Conservation (phyloP, 2,888 invertebrate genomes). For the Ptychoptera albimana region DNA sequence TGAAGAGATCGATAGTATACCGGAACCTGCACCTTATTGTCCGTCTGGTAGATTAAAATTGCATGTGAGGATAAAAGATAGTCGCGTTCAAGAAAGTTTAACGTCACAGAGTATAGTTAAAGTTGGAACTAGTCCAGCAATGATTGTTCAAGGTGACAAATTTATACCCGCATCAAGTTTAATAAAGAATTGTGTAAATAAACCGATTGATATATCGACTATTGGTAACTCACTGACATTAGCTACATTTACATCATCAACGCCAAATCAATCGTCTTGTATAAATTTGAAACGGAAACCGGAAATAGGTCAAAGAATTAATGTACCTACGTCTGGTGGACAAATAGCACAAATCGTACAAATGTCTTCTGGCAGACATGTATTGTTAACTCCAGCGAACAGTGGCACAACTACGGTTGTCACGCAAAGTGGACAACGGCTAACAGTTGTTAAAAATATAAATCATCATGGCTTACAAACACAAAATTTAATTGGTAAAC, state of each 20-base stretch:
- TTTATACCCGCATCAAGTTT: conserved; percentile 4
- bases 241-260: conserved; percentile 11
- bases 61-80: conserved; percentile 34
- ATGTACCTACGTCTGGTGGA: conserved; percentile 8
- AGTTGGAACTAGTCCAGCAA: conserved; percentile 33
- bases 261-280: conserved; percentile 12
- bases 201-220: neutral
- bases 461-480: neutral
- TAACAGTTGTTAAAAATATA: conserved; percentile 34
- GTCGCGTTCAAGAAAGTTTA: conserved; percentile 24
- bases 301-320: conserved; percentile 17
- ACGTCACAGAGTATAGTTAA: conserved; percentile 19
- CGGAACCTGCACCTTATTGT: conserved; percentile 43
- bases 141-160: conserved; percentile 23
- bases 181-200: neutral
- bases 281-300: conserved; percentile 23
- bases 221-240: neutral
- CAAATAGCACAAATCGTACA: conserved; percentile 49
- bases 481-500: conserved; percentile 3
- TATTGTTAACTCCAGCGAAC: conserved; percentile 38
- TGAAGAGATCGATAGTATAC: conserved; percentile 45
- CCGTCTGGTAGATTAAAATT: conserved; percentile 49
- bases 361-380: conserved; percentile 51
- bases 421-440: conserved; percentile 38
- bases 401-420: conserved; percentile 30